Conservation (phyloP, 2,113 vertebrate species). For the Eudyptes chrysolophus region DNA sequence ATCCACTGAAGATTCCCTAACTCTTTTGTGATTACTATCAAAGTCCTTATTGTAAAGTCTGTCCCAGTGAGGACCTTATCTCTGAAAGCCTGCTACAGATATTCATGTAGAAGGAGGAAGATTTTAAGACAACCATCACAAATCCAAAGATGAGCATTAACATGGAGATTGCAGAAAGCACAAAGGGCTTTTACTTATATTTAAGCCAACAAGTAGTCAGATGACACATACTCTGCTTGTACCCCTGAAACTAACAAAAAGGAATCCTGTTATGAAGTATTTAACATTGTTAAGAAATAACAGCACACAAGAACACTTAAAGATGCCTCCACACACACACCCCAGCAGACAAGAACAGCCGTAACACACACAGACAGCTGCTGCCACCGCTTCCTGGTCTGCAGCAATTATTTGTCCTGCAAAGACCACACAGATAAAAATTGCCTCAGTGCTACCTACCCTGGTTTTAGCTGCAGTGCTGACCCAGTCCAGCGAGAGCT, state of each 20-base stretch:
- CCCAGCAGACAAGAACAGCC: background rate
- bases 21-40: background rate
- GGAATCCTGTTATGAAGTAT: rapidly evolving
- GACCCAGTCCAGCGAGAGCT: background rate
- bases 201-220: background rate
- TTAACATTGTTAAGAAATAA: rapidly evolving
- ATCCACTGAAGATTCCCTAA: background rate
- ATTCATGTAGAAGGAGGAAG: background rate
- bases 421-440: background rate
- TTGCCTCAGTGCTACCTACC: background rate
- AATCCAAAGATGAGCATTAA: background rate
- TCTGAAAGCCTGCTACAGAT: background rate
- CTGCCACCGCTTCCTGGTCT: background rate
- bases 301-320: background rate
- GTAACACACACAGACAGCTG: background rate
- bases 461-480: background rate
- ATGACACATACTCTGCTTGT: background rate
- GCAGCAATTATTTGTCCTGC: background rate
- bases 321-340: background rate
- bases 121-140: background rate
- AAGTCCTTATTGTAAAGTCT: background rate
- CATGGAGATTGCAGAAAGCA: background rate
- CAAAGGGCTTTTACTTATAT: background rate
- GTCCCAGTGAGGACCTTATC: background rate
- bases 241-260: background rate